Percentiles rank a stretch among this genome's conserved stretches.
These are phyloP conservation scores for Calliopum simillimum DNA, from an alignment of 2,888 invertebrate species.

Conservation along the genomic window DNA sequence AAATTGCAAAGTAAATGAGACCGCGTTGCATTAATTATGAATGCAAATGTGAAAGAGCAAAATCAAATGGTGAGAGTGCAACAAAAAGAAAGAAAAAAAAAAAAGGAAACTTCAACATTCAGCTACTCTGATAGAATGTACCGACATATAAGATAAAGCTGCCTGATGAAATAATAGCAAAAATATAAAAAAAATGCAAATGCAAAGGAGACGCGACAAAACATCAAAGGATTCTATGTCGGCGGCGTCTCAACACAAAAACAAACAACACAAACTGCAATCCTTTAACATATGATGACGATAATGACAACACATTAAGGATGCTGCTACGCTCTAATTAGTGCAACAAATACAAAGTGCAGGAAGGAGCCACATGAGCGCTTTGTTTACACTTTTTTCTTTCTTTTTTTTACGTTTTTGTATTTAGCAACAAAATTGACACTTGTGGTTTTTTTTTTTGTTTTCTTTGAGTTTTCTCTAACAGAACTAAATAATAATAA, in stretches of 20 bases:
- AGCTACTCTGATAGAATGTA: not conserved
- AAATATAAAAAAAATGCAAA: constrained; percentile 16
- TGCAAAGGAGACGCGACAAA: not conserved
- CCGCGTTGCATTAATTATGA: constrained; percentile 46
- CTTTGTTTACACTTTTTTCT: no score
- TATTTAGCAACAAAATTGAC: not conserved
- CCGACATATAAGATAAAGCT: constrained; percentile 2
- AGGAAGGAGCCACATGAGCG: no score
- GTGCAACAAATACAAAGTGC: no score
- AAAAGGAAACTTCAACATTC: no score
- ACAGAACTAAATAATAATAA: constrained; percentile 20
- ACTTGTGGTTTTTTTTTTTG: not conserved
- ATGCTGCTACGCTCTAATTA: no score
- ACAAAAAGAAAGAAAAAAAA: no score
- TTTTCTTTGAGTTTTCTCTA: constrained; percentile 7
- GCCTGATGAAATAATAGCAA: not conserved
- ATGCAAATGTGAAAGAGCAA: constrained; percentile 41
- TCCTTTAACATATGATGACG: no score
- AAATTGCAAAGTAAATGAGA: constrained; percentile 20
- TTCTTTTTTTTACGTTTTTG: not conserved
- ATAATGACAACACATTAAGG: no score
- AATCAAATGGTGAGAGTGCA: not conserved
- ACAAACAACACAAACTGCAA: no score
- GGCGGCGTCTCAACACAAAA: no score
- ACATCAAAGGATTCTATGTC: not conserved